A percentile compares a stretch with the other conserved stretches of the same genome.
These are phyloP conservation scores for Orientallactaga sibirica DNA, from an alignment of 2,797 vertebrate species.

Conservation along the genomic window DNA sequence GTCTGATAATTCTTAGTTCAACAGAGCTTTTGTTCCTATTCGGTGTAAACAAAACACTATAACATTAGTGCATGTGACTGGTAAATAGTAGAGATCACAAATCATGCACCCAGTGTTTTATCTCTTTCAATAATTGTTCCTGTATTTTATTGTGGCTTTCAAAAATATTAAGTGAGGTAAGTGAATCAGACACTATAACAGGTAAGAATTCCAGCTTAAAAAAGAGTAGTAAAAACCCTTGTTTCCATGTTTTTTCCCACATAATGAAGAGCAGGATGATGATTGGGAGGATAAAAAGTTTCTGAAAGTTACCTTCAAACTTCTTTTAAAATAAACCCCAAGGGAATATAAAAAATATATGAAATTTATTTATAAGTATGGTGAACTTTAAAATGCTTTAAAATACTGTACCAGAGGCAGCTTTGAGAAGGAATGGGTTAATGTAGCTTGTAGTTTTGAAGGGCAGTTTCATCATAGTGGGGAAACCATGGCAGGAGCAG, in stretches of 20 bases:
- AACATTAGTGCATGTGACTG: not conserved
- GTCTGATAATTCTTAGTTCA: not conserved
- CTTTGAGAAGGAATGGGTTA: too few relatives aligned
- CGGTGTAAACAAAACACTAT: not conserved
- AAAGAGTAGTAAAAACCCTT: not conserved
- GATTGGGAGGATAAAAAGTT: not conserved
- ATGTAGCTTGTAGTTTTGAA: too few relatives aligned
- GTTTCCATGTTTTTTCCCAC: not conserved
- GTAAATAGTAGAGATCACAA: not conserved
- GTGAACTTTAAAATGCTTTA: too few relatives aligned
- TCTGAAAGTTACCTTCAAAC: not conserved
- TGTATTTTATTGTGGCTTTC: conserved; percentile 6
- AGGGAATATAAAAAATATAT: too few relatives aligned
- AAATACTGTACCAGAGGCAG: too few relatives aligned
- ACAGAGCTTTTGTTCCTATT: not conserved
- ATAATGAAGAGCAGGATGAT: not conserved
- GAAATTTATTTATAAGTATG: too few relatives aligned
- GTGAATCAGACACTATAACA: not conserved
- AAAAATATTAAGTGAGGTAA: not conserved
- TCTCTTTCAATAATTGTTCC: not conserved
- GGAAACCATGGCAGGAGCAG: too few relatives aligned
- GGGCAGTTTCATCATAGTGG: too few relatives aligned
- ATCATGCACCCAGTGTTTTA: not conserved
- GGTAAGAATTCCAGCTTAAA: not conserved
- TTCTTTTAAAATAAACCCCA: not conserved